A percentile compares a stretch with the other conserved stretches of the same genome.
phyloP scores from a whole-genome alignment of 2,888 invertebrate genomes.

The Agonum fuliginosum region DNA sequence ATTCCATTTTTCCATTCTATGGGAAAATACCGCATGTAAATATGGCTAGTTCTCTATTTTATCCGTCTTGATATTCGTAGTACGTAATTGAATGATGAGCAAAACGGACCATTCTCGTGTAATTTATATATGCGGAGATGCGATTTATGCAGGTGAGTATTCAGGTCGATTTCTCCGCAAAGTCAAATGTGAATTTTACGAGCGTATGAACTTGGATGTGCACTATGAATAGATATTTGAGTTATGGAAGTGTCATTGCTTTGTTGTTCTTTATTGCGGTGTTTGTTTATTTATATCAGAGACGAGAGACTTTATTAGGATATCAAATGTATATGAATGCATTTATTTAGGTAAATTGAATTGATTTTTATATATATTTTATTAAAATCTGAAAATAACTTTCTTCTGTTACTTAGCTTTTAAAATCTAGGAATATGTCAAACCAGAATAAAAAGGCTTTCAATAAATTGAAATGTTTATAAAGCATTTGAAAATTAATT shows the following conservation, averaged over 20 bases:
- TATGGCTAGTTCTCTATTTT: not conserved
- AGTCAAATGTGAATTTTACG: conserved; percentile 8
- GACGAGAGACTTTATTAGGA: no score
- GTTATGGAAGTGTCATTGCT: not conserved
- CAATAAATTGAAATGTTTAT: not conserved
- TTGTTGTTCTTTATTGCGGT: not conserved
- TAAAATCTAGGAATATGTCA: no score
- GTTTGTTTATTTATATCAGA: no score
- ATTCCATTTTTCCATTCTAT: not conserved
- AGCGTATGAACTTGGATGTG: no score
- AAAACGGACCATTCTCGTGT: conserved; percentile 5
- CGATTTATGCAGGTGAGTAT: conserved; percentile 21
- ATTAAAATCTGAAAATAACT: conserved; percentile 10
- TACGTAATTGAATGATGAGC: conserved; percentile 33
- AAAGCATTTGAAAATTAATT: no score
- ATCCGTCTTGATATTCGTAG: conserved; percentile 11
- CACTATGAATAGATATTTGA: not conserved
- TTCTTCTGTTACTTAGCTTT: no score
- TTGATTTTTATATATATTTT: no score
- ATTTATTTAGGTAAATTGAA: no score
- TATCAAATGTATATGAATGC: no score
- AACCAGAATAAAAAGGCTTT: no score
- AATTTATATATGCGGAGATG: conserved; percentile 16
- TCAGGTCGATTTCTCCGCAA: conserved; percentile 35
- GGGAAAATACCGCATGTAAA: not conserved